Evolutionary conservation across 2,888 invertebrate genomes (phyloP).

Genomic region (Idaea dimidiata): DNA sequence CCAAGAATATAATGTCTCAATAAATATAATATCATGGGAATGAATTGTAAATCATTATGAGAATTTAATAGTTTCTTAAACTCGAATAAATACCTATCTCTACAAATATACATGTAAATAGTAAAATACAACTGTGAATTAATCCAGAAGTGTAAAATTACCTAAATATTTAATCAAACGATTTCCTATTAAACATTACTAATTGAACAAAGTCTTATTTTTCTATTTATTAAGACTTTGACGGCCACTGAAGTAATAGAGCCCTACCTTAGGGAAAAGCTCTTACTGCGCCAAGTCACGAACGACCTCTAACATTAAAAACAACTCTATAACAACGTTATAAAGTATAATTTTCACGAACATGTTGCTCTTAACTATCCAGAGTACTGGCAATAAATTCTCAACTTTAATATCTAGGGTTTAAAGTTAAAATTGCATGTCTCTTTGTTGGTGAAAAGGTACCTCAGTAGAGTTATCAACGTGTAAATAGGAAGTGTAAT

Average conservation of each 20-base stretch:
- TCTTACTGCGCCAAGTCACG: constrained; percentile 18
- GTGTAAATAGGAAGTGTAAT: constrained; percentile 25
- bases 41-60: no score
- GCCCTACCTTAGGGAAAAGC: constrained; percentile 17
- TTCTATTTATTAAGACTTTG: constrained; percentile 17
- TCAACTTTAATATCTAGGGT: constrained; percentile 13
- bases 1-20: no score
- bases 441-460: background rate
- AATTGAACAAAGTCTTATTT: constrained; percentile 11
- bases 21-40: no score
- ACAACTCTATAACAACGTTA: constrained; percentile 3
- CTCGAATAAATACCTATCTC: no score
- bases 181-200: constrained; percentile 2
- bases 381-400: constrained; percentile 6
- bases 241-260: constrained; percentile 13
- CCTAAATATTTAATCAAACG: background rate
- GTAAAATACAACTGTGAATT: no score
- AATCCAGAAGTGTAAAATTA: background rate
- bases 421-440: constrained; percentile 6
- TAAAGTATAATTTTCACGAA: constrained; percentile 7
- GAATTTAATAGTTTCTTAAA: no score
- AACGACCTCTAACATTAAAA: constrained; percentile 1
- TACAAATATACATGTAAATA: no score
- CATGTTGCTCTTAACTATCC: background rate
- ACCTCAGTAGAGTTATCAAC: constrained; percentile 3